Evolutionary conservation across 2,888 invertebrate genomes (phyloP), one percentile per base, ranked within the genome.

Genomic region (Acronicta leporina): DNA sequence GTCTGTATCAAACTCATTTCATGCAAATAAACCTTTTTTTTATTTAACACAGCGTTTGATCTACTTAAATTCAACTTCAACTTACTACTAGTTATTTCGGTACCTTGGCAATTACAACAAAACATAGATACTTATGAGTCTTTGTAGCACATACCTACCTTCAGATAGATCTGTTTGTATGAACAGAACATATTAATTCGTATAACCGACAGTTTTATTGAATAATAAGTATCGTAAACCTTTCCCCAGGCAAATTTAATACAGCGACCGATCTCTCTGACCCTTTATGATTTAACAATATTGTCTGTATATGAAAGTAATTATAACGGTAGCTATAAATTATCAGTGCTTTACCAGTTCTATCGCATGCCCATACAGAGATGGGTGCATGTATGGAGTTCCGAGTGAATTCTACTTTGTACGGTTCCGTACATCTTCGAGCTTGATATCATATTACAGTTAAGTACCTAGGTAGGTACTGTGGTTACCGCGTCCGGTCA

Each of bases 151-250:
- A 11, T 6, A 48, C 35, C 35, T 41, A 35, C 8, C 8, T 46
- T 45, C 13, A 25, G 20, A 50, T 53, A 45, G 27, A n/a, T 53
- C 14, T 27, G 38, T 33, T 33, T 33, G 10, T 50, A 33, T 35
- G 41, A 44, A 62, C 63, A 52, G 54, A 61, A 68, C 63, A 44
- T 61, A 73, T 73, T 68, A 82, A 84, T 84, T 84, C 71, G 63
- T 55, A 66, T 77, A 78, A 79, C 77, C 42, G 85, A 86, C 86
- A 84, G 87, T 88, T 89, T 90, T 87, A 89, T 88, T 87, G 82
- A 88, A 88, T 89, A 89, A 84, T 87, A 83, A 82, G 81, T 81
- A 85, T 86, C 86, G 77, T 86, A 88, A 88, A 87, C 75, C 84
- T 83, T 74, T 84, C 83, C 83, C 68, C 77, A 58, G 81, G 82